These are phyloP conservation scores for Anolis carolinensis DNA, from an alignment of 2,113 vertebrate species.

Conservation along the genomic window DNA sequence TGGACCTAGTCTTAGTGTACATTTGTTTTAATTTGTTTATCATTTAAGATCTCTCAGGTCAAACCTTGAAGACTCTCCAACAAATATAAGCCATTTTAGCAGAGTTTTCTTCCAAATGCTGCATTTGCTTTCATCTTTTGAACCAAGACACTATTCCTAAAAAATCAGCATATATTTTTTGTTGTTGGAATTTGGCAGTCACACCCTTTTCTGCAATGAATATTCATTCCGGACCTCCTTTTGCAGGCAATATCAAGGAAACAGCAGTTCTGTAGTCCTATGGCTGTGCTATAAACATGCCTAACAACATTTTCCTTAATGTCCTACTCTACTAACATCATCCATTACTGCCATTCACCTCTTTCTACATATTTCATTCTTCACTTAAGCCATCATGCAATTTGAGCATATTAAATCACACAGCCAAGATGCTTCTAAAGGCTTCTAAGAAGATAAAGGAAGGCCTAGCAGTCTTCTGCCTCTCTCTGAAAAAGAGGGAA, in stretches of 20 bases:
- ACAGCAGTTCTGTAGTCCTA: conserved; percentile 27
- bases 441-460: conserved; percentile 5
- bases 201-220: conserved; percentile 27
- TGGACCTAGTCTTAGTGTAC: not conserved
- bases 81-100: not conserved
- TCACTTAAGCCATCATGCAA: conserved; percentile 26
- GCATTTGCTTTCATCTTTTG: not conserved
- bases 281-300: conserved; percentile 51
- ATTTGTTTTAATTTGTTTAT: not conserved
- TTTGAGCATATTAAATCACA: not conserved
- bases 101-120: conserved; percentile 6
- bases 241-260: conserved; percentile 47
- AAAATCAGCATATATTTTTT: conserved; percentile 1
- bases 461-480: fast-evolving
- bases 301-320: conserved; percentile 46
- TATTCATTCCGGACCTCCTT: conserved; percentile 10
- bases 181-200: conserved; percentile 36
- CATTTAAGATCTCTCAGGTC: not conserved
- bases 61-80: not conserved
- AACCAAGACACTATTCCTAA: not conserved
- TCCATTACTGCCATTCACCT: conserved; percentile 43
- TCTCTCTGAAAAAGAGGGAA: not conserved
- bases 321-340: conserved; percentile 48
- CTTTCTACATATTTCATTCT: conserved; percentile 53
- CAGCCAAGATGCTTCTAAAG: conserved; percentile 20